Percentiles rank a stretch among this genome's conserved stretches.
Conservation (phyloP, 2,888 invertebrate species). For the Uloborus plumipes region DNA sequence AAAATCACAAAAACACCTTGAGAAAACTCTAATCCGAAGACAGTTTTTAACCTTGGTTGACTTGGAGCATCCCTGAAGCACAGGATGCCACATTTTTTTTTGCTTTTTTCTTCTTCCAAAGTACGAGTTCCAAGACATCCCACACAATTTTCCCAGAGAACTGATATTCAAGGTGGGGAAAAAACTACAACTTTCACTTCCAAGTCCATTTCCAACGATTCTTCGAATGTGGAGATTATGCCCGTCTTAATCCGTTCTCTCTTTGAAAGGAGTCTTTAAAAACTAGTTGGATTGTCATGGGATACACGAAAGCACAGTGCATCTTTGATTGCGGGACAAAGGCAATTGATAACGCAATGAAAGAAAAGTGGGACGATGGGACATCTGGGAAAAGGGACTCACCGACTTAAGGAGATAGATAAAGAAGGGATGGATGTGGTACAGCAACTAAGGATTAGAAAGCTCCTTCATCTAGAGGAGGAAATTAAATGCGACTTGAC, state of each 20-base stretch:
- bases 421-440: too few species aligned
- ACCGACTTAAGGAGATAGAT: too few species aligned
- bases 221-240: slow-evolving; percentile 56
- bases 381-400: too few species aligned
- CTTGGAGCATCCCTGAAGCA: slow-evolving; percentile 2
- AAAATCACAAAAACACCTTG: slow-evolving; percentile 22
- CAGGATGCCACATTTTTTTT: slow-evolving; percentile 40
- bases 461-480: too few species aligned
- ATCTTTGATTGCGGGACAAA: slow-evolving; percentile 57
- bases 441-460: too few species aligned
- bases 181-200: slow-evolving; percentile 60
- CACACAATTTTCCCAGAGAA: slow-evolving; percentile 51
- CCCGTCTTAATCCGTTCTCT: slow-evolving; percentile 52
- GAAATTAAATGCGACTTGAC: too few species aligned
- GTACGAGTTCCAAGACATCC: slow-evolving; percentile 3
- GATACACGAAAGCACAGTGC: slow-evolving; percentile 13
- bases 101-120: neutral
- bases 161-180: slow-evolving; percentile 4
- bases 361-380: slow-evolving; percentile 38
- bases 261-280: slow-evolving; percentile 37
- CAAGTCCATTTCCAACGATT: slow-evolving; percentile 60
- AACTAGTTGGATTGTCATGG: slow-evolving; percentile 49
- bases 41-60: slow-evolving; percentile 38
- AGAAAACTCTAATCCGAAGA: slow-evolving; percentile 57
- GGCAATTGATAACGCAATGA: slow-evolving; percentile 48